phyloP scores from a whole-genome alignment of 2,888 invertebrate genomes.

The Acanthosoma haemorrhoidale region DNA sequence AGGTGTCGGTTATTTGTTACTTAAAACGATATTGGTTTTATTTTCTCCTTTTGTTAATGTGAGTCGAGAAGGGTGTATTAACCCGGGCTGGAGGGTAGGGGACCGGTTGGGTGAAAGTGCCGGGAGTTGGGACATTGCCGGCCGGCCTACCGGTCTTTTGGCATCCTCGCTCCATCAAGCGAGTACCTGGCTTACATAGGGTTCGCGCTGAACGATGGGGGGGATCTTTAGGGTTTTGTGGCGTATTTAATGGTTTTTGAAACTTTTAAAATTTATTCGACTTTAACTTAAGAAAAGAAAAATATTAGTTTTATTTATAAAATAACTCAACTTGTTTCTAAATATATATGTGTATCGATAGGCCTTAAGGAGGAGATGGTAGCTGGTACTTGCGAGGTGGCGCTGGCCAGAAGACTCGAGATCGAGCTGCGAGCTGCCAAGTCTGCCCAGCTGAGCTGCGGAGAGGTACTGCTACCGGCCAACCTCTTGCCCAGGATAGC shows the following conservation, averaged over 20 bases:
- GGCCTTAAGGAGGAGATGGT: conserved; percentile 38
- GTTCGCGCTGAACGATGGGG: not conserved
- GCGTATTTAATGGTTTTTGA: no score
- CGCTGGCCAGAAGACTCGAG: conserved; percentile 68
- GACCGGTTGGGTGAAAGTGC: conserved; percentile 5
- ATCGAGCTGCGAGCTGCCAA: conserved; percentile 74
- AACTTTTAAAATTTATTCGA: no score
- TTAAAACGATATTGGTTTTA: no score
- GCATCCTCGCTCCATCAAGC: not conserved
- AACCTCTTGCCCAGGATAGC: conserved; percentile 75
- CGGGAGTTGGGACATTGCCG: conserved; percentile 7
- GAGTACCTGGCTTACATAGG: not conserved
- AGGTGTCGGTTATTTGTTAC: no score
- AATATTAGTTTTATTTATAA: not conserved
- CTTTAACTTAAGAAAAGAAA: not conserved
- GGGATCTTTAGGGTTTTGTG: not conserved
- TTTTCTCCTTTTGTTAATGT: no score
- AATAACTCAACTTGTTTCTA: conserved; percentile 21
- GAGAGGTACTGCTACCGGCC: conserved; percentile 78
- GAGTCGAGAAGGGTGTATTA: not conserved
- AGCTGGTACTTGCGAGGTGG: conserved; percentile 50
- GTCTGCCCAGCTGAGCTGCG: conserved; percentile 71
- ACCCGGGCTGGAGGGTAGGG: not conserved
- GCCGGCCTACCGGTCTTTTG: conserved; percentile 12
- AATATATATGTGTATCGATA: no score